Percentiles rank a stretch among this genome's conserved stretches.
phyloP scores from a whole-genome alignment of 2,113 vertebrate genomes.

The Cromileptes altivelis region DNA sequence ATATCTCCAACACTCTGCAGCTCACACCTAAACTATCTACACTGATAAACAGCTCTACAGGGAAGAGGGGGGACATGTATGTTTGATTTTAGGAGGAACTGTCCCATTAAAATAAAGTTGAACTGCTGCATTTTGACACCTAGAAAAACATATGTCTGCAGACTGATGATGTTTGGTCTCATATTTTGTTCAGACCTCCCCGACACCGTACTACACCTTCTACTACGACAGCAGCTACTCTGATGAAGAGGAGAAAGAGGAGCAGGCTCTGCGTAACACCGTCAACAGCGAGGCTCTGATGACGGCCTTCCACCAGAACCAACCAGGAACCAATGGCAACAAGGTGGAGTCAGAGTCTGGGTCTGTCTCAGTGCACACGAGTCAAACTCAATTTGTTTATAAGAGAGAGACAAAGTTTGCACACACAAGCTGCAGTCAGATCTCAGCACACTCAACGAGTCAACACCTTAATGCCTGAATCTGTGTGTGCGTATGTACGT shows the following conservation, averaged over 20 bases:
- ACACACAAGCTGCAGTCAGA: not conserved
- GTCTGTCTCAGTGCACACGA: no score
- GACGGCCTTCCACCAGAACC: conserved; percentile 84
- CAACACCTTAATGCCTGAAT: not conserved
- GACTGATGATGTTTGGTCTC: not conserved
- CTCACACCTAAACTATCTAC: no score
- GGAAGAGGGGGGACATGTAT: no score
- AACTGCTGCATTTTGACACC: not conserved
- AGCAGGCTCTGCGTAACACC: conserved; percentile 80
- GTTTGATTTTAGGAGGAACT: no score
- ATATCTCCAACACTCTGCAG: no score
- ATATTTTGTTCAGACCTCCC: conserved; percentile 57
- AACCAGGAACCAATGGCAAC: conserved; percentile 75
- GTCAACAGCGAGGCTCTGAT: conserved; percentile 88
- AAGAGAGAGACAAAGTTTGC: not conserved
- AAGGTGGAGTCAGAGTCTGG: conserved; percentile 60
- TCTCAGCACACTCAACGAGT: not conserved
- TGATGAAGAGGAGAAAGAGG: conserved; percentile 77
- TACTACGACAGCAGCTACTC: conserved; percentile 79
- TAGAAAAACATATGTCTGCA: not conserved
- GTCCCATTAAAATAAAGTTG: not conserved
- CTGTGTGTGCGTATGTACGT: conserved; percentile 36
- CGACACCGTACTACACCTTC: conserved; percentile 84
- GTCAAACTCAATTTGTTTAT: not conserved
- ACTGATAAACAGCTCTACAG: no score